Evolutionary conservation across 2,888 invertebrate genomes (phyloP).

Genomic region (Adelognathus sp.): DNA sequence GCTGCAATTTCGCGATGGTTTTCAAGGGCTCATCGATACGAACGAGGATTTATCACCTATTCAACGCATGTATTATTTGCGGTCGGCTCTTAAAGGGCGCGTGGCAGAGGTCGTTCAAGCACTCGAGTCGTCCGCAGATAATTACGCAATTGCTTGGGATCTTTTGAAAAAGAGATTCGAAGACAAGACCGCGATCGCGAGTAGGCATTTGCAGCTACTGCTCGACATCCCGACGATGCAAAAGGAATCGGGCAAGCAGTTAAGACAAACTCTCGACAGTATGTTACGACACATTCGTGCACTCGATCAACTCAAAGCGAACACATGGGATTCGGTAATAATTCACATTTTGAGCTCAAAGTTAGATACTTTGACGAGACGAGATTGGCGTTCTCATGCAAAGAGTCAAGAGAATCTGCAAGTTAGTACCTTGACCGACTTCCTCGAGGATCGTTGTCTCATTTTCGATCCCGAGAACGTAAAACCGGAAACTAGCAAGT

Average conservation of each 20-base stretch:
- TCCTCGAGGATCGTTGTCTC: constrained; percentile 41
- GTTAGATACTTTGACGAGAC: constrained; percentile 26
- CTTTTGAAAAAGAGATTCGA: constrained; percentile 42
- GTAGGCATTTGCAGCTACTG: constrained; percentile 25
- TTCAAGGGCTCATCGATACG: constrained; percentile 20
- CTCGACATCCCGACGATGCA: constrained; percentile 37
- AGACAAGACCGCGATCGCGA: constrained; percentile 21
- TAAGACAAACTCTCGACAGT: constrained; percentile 29
- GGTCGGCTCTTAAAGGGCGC: constrained; percentile 14
- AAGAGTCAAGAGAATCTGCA: not conserved
- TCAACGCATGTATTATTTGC: constrained; percentile 38
- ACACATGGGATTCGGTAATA: constrained; percentile 37
- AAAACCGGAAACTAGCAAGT: not conserved
- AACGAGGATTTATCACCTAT: constrained; percentile 18
- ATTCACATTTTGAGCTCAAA: constrained; percentile 23
- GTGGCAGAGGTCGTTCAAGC: constrained; percentile 35
- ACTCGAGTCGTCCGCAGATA: constrained; percentile 39
- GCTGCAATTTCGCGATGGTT: constrained; percentile 33
- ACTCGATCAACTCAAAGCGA: not conserved
- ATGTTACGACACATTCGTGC: constrained; percentile 18
- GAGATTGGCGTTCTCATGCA: constrained; percentile 32
- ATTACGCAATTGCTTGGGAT: constrained; percentile 40
- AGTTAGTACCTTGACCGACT: constrained; percentile 22
- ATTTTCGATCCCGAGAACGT: constrained; percentile 29
- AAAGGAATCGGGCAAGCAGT: constrained; percentile 19